Evolutionary conservation across 2,113 vertebrate genomes (phyloP).

Genomic region (Syngnathoides biaculeatus): DNA sequence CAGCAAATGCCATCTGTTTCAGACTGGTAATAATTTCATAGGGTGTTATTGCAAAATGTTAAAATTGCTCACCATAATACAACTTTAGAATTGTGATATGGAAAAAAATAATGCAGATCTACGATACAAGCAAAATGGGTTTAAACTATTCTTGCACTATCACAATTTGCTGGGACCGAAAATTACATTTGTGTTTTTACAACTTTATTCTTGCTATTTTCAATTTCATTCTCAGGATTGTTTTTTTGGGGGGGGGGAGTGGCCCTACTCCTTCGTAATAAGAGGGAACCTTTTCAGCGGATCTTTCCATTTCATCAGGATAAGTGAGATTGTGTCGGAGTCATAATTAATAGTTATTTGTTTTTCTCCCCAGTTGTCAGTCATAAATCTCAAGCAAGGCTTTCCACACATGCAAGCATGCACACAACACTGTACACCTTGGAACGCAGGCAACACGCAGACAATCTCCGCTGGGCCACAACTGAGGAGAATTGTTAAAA

Average conservation of each 20-base stretch:
- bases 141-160: too few relatives aligned
- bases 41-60: neutral
- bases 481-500: slow-evolving; percentile 3
- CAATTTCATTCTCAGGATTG: neutral
- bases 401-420: slow-evolving; percentile 38
- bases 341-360: slow-evolving; percentile 12
- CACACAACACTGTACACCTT: slow-evolving; percentile 18
- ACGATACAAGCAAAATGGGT: neutral
- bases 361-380: slow-evolving; percentile 8
- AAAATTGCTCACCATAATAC: neutral
- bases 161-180: too few relatives aligned
- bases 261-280: neutral
- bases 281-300: neutral
- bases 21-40: neutral
- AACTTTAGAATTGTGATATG: too few relatives aligned
- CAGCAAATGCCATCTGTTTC: neutral
- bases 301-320: neutral
- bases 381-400: slow-evolving; percentile 7
- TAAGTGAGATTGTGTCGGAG: neutral
- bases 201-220: neutral
- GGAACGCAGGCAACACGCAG: slow-evolving; percentile 18
- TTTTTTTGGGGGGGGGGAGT: neutral
- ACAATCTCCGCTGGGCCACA: slow-evolving; percentile 1
- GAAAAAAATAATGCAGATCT: neutral
- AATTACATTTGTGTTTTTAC: too few relatives aligned